Evolutionary conservation across 1,140 invertebrate genomes (phyloP).

Genomic region (Nasonia longicornis): DNA sequence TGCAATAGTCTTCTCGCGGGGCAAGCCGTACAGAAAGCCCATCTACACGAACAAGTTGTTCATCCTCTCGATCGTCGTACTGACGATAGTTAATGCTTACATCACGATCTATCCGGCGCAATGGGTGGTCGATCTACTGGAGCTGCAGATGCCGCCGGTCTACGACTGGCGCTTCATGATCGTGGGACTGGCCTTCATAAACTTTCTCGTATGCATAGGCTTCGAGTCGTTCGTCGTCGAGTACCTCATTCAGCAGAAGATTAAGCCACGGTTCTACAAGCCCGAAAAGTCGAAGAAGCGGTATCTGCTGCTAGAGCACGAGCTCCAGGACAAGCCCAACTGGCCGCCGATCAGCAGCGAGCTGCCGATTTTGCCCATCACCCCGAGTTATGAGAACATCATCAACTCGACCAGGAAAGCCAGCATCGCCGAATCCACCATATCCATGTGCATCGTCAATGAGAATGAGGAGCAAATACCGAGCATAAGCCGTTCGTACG

Average conservation of each 20-base stretch:
- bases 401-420: constrained; percentile 42
- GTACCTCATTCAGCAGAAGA: constrained; percentile 70
- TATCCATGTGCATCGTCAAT: constrained; percentile 29
- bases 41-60: constrained; percentile 84
- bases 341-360: constrained; percentile 59
- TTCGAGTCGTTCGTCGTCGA: constrained; percentile 76
- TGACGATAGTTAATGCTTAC: constrained; percentile 76
- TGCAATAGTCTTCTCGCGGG: constrained; percentile 90
- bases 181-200: constrained; percentile 71
- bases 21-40: constrained; percentile 87
- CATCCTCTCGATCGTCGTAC: constrained; percentile 74
- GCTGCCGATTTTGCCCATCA: constrained; percentile 49
- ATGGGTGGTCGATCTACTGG: constrained; percentile 74
- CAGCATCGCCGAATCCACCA: constrained; percentile 25
- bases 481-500: constrained; percentile 28
- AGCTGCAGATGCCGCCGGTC: constrained; percentile 77
- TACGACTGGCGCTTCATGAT: constrained; percentile 75
- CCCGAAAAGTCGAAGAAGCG: constrained; percentile 71
- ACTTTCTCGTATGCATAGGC: constrained; percentile 74
- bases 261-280: constrained; percentile 70
- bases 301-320: constrained; percentile 68
- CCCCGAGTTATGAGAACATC: constrained; percentile 54
- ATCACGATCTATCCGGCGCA: constrained; percentile 77
- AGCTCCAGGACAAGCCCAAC: constrained; percentile 57
- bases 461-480: constrained; percentile 36